A percentile compares a stretch with the other conserved stretches of the same genome.
Evolutionary conservation across 2,797 vertebrate species (phyloP).

Genomic region (Lycodopsis pacificus): DNA sequence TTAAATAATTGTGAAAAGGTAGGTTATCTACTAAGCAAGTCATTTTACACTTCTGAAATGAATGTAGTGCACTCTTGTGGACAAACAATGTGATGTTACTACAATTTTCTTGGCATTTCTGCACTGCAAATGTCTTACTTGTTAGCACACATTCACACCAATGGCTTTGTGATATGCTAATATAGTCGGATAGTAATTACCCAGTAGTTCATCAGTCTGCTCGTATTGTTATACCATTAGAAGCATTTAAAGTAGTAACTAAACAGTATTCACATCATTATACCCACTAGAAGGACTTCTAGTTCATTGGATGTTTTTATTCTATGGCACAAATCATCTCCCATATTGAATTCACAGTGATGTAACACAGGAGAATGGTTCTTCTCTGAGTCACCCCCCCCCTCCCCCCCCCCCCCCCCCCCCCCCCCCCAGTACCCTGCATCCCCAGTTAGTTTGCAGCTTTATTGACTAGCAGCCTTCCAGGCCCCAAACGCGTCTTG

Average conservation of each 20-base stretch:
- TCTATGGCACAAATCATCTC: slow-evolving; percentile 54
- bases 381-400: slow-evolving; percentile 54
- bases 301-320: not conserved
- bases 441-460: slow-evolving; percentile 64
- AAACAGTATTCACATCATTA: not conserved
- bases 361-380: slow-evolving; percentile 69
- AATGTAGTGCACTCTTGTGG: not conserved
- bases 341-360: slow-evolving; percentile 51
- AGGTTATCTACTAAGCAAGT: not conserved
- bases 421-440: slow-evolving; percentile 51
- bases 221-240: not conserved
- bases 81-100: not conserved
- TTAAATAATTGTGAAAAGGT: not conserved
- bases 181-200: not conserved
- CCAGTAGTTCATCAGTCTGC: not conserved
- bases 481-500: slow-evolving; percentile 36
- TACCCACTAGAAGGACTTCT: not conserved
- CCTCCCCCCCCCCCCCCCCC: not conserved
- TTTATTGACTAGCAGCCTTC: slow-evolving; percentile 60
- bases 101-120: not conserved
- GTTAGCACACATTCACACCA: not conserved
- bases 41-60: not conserved
- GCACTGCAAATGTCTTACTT: not conserved
- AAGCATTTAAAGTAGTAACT: not conserved
- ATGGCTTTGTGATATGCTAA: not conserved